phyloP scores from a whole-genome alignment of 2,797 vertebrate species.

The Lithobates sylvaticus region DNA sequence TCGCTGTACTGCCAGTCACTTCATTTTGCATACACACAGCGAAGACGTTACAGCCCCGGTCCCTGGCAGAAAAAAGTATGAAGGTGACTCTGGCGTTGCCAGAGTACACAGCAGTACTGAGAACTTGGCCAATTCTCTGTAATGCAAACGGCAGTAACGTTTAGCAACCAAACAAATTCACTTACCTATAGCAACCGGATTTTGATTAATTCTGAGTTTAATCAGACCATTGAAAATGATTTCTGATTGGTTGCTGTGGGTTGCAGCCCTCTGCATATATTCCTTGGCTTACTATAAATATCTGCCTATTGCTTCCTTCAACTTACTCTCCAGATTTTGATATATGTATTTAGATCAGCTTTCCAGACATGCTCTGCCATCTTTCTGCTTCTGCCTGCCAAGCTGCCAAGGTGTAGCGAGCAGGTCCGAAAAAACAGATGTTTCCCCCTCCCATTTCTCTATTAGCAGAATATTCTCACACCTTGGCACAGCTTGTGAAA shows the following conservation, averaged over 20 bases:
- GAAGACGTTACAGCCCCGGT: too few relatives aligned
- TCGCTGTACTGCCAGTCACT: too few relatives aligned
- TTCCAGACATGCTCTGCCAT: neutral
- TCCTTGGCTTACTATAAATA: neutral
- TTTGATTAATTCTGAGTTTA: too few relatives aligned
- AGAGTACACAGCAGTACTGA: too few relatives aligned
- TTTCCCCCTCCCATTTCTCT: constrained; percentile 22
- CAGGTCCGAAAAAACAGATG: constrained; percentile 48
- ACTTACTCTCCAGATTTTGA: neutral
- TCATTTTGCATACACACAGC: too few relatives aligned
- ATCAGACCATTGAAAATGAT: neutral
- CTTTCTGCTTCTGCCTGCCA: constrained; percentile 23
- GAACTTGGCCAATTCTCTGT: too few relatives aligned
- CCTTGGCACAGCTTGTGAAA: constrained; percentile 41
- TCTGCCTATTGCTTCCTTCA: neutral
- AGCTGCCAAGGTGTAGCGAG: constrained; percentile 36
- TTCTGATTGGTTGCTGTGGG: neutral
- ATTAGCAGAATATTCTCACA: constrained; percentile 33
- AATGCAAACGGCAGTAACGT: too few relatives aligned
- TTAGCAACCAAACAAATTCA: too few relatives aligned
- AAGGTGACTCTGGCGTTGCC: too few relatives aligned
- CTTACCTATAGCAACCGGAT: too few relatives aligned
- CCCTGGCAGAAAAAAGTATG: too few relatives aligned
- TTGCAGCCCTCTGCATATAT: neutral
- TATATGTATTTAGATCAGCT: neutral